These are phyloP conservation scores for Exocentrus adspersus DNA, from an alignment of 2,888 invertebrate species.

Conservation along the genomic window DNA sequence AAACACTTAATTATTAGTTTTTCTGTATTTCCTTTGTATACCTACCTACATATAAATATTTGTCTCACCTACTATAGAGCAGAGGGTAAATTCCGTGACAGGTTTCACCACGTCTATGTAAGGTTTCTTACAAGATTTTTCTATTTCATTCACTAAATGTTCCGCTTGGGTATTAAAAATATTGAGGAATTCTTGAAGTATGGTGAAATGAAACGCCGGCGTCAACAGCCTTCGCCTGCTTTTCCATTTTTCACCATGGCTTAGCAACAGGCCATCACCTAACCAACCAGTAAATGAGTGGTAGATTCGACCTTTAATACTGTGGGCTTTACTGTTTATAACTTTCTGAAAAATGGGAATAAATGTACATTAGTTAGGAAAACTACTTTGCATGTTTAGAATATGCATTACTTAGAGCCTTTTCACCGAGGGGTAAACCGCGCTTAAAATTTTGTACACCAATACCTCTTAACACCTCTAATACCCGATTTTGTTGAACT, in stretches of 20 bases:
- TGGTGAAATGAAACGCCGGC: constrained; percentile 46
- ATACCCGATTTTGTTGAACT: too few relatives aligned
- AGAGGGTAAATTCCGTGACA: constrained; percentile 40
- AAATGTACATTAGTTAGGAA: too few relatives aligned
- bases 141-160: constrained; percentile 32
- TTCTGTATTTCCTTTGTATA: too few relatives aligned
- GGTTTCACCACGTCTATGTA: constrained; percentile 37
- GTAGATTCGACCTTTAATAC: constrained; percentile 33
- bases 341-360: constrained; percentile 29
- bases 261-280: constrained; percentile 42
- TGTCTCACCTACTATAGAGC: constrained; percentile 45
- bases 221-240: constrained; percentile 42
- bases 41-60: too few relatives aligned
- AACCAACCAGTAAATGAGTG: constrained; percentile 40
- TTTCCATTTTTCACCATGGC: constrained; percentile 45
- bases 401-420: too few relatives aligned
- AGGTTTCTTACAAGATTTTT: constrained; percentile 23
- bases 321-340: constrained; percentile 36
- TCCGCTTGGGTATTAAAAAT: constrained; percentile 43
- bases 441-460: too few relatives aligned
- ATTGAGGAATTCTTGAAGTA: constrained; percentile 41
- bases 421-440: too few relatives aligned
- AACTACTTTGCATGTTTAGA: too few relatives aligned
- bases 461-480: too few relatives aligned
- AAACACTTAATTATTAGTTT: too few relatives aligned